Evolutionary conservation across 1,140 invertebrate species (phyloP), one percentile per base, ranked within the genome.

Genomic region (Pinna nobilis): DNA sequence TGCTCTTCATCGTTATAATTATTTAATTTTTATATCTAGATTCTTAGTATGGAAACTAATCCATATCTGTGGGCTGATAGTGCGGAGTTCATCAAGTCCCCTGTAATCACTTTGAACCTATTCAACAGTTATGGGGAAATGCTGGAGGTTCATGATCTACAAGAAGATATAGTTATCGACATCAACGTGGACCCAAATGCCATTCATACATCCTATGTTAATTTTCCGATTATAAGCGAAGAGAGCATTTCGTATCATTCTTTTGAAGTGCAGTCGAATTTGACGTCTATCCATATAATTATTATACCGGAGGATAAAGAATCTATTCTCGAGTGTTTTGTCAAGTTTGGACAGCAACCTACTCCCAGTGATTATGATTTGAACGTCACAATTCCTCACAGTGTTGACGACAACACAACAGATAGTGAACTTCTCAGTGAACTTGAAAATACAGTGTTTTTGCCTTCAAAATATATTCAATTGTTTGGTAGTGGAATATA

Each of bases 81-180:
- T 32, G 76, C 81, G 1, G 51, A 66, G 6, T 55, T 67, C 9
- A 71, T 84, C 11, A 76, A 78, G 25, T 77, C 81, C 0, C 70
- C 81, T 30, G 75, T 84, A 1, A 23, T 86, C 18, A 82, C 77
- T 32, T n/a, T 86, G 11, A 74, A 79, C 44, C 37, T 85, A 2
- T 79, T 78, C 44, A 75, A 82, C 44, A 74, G 57, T 9, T 35
- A 76, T 9, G 80, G 80, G n/a, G 23, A 76, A 0, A 28, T 72
- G 6, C 78, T 85, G 1, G 6, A 13, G 11, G 71, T 85, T 1
- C 49, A 49, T 0, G 73, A 82, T 47, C 57, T 83, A 9, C 39
- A 63, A 11, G 57, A 81, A 15, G 72, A 73, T 11, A 80, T 85
- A 37, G 35, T 55, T 15, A 79, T 86, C 15, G 75, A 74, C 47